phyloP scores from a whole-genome alignment of 2,113 vertebrate genomes.

The Gopherus evgoodei region DNA sequence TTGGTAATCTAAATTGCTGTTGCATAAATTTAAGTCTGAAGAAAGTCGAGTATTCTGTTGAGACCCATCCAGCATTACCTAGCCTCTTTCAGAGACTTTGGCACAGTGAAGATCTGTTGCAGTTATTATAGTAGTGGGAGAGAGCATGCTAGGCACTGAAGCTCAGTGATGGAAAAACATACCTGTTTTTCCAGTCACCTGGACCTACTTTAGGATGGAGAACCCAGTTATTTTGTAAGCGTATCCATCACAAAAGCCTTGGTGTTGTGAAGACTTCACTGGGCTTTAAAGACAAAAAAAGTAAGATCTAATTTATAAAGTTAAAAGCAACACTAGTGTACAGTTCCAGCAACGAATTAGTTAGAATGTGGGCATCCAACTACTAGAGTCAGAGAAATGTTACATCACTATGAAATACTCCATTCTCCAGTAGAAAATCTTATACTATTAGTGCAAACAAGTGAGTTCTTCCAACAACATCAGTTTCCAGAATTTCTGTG shows the following conservation, averaged over 20 bases:
- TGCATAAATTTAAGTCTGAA: neutral
- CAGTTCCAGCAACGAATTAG: neutral
- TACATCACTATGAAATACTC: neutral
- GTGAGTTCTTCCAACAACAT: neutral
- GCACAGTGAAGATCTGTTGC: neutral
- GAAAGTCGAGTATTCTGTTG: neutral
- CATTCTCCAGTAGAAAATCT: neutral
- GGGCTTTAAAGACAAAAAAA: neutral
- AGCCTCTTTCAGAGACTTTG: neutral
- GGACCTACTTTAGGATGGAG: neutral
- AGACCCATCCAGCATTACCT: neutral
- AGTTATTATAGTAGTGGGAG: neutral
- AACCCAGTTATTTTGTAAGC: neutral
- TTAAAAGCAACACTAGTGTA: neutral
- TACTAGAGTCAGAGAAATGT: neutral
- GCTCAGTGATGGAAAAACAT: neutral
- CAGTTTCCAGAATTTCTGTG: neutral
- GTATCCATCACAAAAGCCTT: neutral
- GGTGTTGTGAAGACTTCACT: neutral
- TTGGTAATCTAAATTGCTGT: neutral
- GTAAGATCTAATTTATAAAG: neutral
- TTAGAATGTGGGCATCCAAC: neutral
- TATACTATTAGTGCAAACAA: neutral
- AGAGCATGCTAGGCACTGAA: neutral
- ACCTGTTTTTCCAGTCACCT: neutral